Base-by-base conservation (phyloP, 1,140 invertebrate genomes). In the Platyscapa corneri region DNA sequence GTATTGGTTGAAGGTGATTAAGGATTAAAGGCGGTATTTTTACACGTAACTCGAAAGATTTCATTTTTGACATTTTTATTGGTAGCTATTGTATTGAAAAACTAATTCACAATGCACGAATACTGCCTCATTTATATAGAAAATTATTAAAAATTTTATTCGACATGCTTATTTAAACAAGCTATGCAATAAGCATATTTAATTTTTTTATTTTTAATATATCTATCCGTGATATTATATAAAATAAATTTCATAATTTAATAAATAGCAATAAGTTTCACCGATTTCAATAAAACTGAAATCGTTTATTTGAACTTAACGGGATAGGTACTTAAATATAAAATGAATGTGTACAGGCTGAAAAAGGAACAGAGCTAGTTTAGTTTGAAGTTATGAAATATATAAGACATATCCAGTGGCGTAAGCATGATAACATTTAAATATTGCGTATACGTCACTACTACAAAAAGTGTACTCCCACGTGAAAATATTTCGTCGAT, bases 381-480 rank as follows among this genome's bases (percentile, higher is more conserved):
- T 77, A 53, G 49, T 39, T 16, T 79, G 32, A 70, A 65, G 32
- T n/a, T 46, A 8, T 23, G 42, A 49, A 81, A 49, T 64, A 81
- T 46, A 23, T 23, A 12, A 32, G 60, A 67, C 30, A 46, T 46
- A 27, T 39, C n/a, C 39, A 81, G 18, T 30, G 6, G 34, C 18
- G 12, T 16, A n/a, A 76, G 27, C 20, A 23, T 42, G 79, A 70
- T 81, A 81, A 34, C 79, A 46, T 64, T 81, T 39, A 81, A 81
- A 70, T 70, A 65, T 81, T 64, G 64, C 64, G 18, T 64, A 49
- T 16, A 7, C 1, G 46, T 27, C 64, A 16, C 56, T 32, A 30
- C n/a, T 7, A 32, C 32, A 49, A 76, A 49, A 49, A 14, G 32
- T 76, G 49, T 81, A n/a, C 7, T 39, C n/a, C 27, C 64, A 67